Conservation (phyloP, 37 sponge, comb jelly and placozoan genomes). For the Ephydatia muelleri region DNA sequence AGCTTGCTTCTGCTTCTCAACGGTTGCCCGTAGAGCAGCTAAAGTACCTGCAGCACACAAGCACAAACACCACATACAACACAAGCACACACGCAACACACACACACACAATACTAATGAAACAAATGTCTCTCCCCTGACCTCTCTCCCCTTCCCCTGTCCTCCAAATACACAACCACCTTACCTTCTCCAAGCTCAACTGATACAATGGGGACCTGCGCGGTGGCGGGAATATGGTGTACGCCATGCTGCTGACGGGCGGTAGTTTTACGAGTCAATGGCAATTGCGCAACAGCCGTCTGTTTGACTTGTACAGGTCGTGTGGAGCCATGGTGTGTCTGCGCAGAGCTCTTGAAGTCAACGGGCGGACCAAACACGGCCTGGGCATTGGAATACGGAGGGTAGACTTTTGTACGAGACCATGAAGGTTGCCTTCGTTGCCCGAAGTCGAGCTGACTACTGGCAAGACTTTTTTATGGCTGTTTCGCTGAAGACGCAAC, state of each 20-base stretch:
- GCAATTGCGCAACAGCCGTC: not conserved
- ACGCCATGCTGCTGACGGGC: no score
- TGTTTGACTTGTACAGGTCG: not conserved
- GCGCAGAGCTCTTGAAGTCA: constrained; percentile 19
- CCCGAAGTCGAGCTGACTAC: not conserved
- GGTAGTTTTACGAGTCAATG: no score
- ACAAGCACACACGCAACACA: not conserved
- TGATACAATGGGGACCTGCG: not conserved
- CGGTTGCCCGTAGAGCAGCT: constrained; percentile 4
- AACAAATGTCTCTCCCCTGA: not conserved
- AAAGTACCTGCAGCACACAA: constrained; percentile 25
- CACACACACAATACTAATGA: no score
- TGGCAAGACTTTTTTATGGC: not conserved
- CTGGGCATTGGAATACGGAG: constrained; percentile 26
- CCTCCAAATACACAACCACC: not conserved
- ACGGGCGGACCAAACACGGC: constrained; percentile 70
- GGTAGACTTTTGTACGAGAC: not conserved
- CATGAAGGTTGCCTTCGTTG: not conserved
- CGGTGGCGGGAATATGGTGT: not conserved
- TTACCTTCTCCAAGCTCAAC: constrained; percentile 7
- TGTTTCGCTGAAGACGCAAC: not conserved
- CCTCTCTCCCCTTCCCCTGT: constrained; percentile 5
- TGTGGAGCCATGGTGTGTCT: not conserved
- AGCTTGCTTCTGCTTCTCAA: constrained; percentile 45
- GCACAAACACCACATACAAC: not conserved